Conservation (phyloP, 2,888 invertebrate species). For the Sminthurinus aureus region DNA sequence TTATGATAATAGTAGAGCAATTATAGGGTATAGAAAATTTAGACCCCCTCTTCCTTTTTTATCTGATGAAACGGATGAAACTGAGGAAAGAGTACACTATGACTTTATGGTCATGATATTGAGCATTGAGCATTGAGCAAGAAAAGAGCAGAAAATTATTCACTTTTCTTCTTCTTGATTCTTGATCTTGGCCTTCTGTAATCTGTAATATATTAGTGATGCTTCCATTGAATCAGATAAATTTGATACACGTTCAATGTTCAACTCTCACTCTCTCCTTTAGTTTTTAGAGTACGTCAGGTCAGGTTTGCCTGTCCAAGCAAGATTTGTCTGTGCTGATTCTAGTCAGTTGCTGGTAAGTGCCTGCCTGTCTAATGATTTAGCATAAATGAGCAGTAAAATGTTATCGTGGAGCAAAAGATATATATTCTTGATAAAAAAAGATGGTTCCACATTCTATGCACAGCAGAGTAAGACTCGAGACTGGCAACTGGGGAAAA, state of each 20-base stretch:
- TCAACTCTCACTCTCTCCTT: not conserved
- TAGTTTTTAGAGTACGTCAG: constrained; percentile 7
- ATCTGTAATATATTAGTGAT: too few relatives aligned
- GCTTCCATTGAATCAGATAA: not conserved
- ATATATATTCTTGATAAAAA: not conserved
- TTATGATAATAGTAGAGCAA: too few relatives aligned
- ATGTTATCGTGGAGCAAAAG: not conserved
- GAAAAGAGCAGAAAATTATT: not conserved
- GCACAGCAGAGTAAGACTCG: not conserved
- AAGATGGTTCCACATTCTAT: not conserved
- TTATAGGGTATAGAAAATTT: too few relatives aligned
- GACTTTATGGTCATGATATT: too few relatives aligned
- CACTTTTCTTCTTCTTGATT: not conserved
- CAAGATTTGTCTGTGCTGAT: too few relatives aligned
- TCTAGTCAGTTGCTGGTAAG: too few relatives aligned
- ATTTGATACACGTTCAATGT: not conserved
- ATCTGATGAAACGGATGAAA: not conserved
- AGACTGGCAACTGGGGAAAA: not conserved
- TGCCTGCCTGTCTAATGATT: not conserved
- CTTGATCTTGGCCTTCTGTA: too few relatives aligned
- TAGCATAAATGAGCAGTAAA: constrained; percentile 21
- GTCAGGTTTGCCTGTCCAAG: not conserved
- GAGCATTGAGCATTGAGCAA: not conserved
- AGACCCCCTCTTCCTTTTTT: not conserved
- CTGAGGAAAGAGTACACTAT: not conserved